Percentiles rank a stretch among this genome's conserved stretches.
Evolutionary conservation across 2,113 vertebrate genomes (phyloP).

Genomic region (Ictalurus furcatus): DNA sequence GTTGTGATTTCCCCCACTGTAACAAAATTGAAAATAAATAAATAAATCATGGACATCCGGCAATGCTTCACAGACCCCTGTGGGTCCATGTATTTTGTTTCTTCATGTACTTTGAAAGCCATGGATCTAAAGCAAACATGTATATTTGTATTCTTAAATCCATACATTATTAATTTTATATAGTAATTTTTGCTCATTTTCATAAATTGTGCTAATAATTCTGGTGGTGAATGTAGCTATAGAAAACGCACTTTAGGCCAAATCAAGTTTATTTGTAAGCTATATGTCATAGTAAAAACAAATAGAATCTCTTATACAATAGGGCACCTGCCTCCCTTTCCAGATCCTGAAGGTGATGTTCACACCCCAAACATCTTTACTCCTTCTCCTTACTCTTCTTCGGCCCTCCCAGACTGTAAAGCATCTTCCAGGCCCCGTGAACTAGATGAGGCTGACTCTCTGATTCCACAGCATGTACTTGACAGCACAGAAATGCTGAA

Average conservation of each 20-base stretch:
- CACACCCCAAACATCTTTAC: slow-evolving; percentile 79
- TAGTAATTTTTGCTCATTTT: background rate
- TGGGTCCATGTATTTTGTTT: too few relatives aligned
- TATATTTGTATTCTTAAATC: background rate
- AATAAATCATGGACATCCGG: background rate
- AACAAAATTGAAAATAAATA: background rate
- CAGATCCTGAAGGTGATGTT: slow-evolving; percentile 64
- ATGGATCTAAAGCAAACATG: background rate
- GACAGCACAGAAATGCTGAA: slow-evolving; percentile 75
- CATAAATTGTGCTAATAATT: background rate
- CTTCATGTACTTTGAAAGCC: background rate
- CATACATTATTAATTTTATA: background rate
- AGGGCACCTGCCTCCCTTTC: slow-evolving; percentile 53
- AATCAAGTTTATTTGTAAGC: background rate
- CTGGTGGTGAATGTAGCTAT: background rate
- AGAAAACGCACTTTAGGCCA: background rate
- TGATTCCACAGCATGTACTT: slow-evolving; percentile 62
- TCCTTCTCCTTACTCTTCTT: slow-evolving; percentile 76
- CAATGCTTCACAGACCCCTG: background rate
- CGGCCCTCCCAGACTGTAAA: slow-evolving; percentile 57
- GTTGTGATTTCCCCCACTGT: background rate
- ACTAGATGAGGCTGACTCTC: slow-evolving; percentile 44
- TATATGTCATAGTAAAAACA: background rate
- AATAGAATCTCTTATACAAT: background rate
- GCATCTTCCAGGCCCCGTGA: slow-evolving; percentile 58